A percentile compares a stretch with the other conserved stretches of the same genome.
Evolutionary conservation across 2,888 invertebrate species (phyloP).

Genomic region (Opisthograptis luteolata): DNA sequence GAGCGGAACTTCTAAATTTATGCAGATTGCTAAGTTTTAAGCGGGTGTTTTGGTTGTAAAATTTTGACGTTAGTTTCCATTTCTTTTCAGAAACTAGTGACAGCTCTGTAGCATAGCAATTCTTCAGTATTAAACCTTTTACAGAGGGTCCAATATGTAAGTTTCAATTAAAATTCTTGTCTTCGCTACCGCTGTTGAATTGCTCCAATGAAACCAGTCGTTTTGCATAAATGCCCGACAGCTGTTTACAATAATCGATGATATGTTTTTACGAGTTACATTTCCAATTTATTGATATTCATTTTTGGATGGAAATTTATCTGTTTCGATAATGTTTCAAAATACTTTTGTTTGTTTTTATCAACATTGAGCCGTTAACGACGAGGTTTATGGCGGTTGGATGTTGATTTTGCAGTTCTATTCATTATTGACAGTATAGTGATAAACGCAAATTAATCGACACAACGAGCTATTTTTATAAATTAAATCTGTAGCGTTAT

Average conservation of each 20-base stretch:
- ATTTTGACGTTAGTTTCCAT: slow-evolving; percentile 5
- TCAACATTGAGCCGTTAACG: slow-evolving; percentile 49
- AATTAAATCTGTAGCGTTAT: slow-evolving; percentile 22
- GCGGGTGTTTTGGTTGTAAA: slow-evolving; percentile 16
- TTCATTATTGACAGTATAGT: not conserved
- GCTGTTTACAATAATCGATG: slow-evolving; percentile 83
- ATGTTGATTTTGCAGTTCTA: slow-evolving; percentile 51
- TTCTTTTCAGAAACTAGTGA: not conserved
- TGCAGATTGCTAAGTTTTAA: slow-evolving; percentile 68
- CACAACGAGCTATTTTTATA: slow-evolving; percentile 8
- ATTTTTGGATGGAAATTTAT: slow-evolving; percentile 77
- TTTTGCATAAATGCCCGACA: slow-evolving; percentile 82
- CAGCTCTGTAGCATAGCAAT: slow-evolving; percentile 4
- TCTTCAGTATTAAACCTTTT: slow-evolving; percentile 4
- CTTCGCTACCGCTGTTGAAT: slow-evolving; percentile 77
- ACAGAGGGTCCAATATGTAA: slow-evolving; percentile 47
- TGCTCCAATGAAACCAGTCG: slow-evolving; percentile 69
- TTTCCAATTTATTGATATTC: slow-evolving; percentile 81
- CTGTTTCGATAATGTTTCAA: slow-evolving; percentile 73
- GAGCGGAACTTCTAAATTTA: slow-evolving; percentile 62
- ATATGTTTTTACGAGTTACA: slow-evolving; percentile 80
- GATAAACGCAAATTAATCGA: not conserved
- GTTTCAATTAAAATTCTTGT: slow-evolving; percentile 65
- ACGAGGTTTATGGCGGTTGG: slow-evolving; percentile 59
- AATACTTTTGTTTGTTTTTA: slow-evolving; percentile 74